phyloP scores from a whole-genome alignment of 2,797 vertebrate genomes.

The Acrossocheilus wenchowensis region DNA sequence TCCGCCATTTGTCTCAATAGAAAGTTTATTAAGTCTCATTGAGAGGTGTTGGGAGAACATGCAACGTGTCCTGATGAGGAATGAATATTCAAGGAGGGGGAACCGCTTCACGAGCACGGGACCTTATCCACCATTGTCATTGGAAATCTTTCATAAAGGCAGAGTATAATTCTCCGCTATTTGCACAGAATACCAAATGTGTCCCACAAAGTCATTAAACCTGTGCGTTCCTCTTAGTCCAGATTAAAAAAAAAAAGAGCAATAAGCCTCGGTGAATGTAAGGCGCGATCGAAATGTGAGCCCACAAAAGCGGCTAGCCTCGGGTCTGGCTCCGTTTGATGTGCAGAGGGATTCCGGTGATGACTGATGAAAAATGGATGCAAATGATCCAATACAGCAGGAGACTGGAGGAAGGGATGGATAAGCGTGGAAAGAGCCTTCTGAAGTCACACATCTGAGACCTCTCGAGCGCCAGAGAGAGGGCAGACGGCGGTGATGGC shows the following conservation, averaged over 20 bases:
- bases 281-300: slow-evolving; percentile 8
- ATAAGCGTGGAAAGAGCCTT: slow-evolving; percentile 62
- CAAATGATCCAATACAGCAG: slow-evolving; percentile 68
- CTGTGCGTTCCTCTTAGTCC: slow-evolving; percentile 24
- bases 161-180: slow-evolving; percentile 31
- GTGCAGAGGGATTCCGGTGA: slow-evolving; percentile 65
- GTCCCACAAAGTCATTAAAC: slow-evolving; percentile 27
- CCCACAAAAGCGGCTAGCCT: slow-evolving; percentile 11
- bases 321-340: slow-evolving; percentile 33
- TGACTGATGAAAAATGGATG: slow-evolving; percentile 76
- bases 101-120: neutral
- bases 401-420: slow-evolving; percentile 62
- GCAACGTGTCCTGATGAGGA: slow-evolving; percentile 27
- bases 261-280: slow-evolving; percentile 16
- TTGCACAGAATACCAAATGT: slow-evolving; percentile 11
- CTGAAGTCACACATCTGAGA: slow-evolving; percentile 71
- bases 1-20: slow-evolving; percentile 60
- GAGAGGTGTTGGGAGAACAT: slow-evolving; percentile 23
- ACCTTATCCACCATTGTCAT: slow-evolving; percentile 34
- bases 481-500: slow-evolving; percentile 55
- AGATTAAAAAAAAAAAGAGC: neutral
- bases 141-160: slow-evolving; percentile 45
- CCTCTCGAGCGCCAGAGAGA: slow-evolving; percentile 46
- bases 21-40: slow-evolving; percentile 54
- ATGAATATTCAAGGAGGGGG: slow-evolving; percentile 28